Evolutionary conservation across 2,888 invertebrate genomes (phyloP).

Genomic region (Hyposoter didymator): DNA sequence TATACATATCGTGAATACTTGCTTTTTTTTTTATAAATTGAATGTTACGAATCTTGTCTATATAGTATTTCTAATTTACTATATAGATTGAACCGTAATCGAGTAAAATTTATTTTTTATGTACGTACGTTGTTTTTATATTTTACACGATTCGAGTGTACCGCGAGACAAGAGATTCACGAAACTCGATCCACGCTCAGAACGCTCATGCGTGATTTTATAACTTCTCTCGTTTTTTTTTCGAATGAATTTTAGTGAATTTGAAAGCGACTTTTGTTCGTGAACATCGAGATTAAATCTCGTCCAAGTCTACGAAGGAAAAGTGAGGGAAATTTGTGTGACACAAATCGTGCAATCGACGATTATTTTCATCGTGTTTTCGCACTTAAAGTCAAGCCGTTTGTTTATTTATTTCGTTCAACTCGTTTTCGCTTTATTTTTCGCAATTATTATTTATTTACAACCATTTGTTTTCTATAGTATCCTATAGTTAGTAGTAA

Average conservation of each 20-base stretch:
- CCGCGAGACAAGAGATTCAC: constrained; percentile 29
- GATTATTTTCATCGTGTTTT: constrained; percentile 64
- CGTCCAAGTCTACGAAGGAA: constrained; percentile 55
- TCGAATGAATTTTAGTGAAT: neutral
- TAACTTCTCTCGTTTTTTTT: neutral
- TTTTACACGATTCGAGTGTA: constrained; percentile 52
- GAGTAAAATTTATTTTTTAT: constrained; percentile 53
- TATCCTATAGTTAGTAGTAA: constrained; percentile 75
- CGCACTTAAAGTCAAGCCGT: constrained; percentile 81
- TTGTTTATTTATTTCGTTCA: constrained; percentile 73
- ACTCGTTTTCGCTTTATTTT: constrained; percentile 77
- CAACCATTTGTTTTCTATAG: constrained; percentile 77
- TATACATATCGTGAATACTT: constrained; percentile 52
- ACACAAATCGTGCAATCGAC: constrained; percentile 72
- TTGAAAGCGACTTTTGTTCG: neutral
- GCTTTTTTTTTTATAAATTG: constrained; percentile 50
- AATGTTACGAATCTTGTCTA: constrained; percentile 62
- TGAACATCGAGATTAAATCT: constrained; percentile 16
- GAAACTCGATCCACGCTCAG: neutral
- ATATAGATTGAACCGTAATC: constrained; percentile 64
- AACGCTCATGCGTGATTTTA: neutral
- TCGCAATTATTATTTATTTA: constrained; percentile 82
- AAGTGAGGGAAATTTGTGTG: constrained; percentile 69
- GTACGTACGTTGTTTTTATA: constrained; percentile 38
- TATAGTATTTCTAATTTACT: constrained; percentile 64